Evolutionary conservation across 2,113 vertebrate species (phyloP), one percentile per base, ranked within the genome.

Genomic region (Labeo rohita): DNA sequence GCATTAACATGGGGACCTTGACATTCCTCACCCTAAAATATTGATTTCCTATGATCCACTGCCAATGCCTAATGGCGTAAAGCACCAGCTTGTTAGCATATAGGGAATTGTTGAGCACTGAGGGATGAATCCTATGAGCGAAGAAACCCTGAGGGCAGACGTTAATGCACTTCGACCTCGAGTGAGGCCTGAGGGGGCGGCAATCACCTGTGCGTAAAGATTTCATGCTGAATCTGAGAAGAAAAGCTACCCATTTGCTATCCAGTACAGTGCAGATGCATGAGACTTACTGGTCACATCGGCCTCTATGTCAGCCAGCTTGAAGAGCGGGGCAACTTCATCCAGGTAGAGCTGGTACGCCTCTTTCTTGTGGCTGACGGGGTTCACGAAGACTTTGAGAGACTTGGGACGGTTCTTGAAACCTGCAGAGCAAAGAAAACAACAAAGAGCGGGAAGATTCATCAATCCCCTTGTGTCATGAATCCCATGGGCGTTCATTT

Each of bases 311-410:
- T 96, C 96, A 21, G 97, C 97, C 80, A 98, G 96, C 91, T 96
- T 98, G 91, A 99, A 96, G 78, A 99, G 95, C n/a, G 98, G 98
- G 43, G 96, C 96, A 81, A 99, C 97, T 47, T 96, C 93, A 10
- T 97, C 96, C 86, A 94, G 92, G 93, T 98, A 99, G 92, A 98
- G 80, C 47, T 94, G 93, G 18, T 93, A 87, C 0, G 98, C 96
- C 93, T 99, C 96, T 91, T 95, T 97, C 90, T 94, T 97, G 92
- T 98, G 97, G 89, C 98, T 98, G 88, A 90, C 94, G n/a, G 98
- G 97, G 91, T 99, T 99, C 86, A 99, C 95, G 83, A 99, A 95
- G 50, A 99, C 95, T 92, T 98, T 98, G 52, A 99, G 91, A 39
- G 92, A 95, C 89, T 95, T 97, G 61, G 98, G 98, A 86, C 98